phyloP scores from a whole-genome alignment of 2,113 vertebrate genomes.

The Phrynosoma blainvillii region DNA sequence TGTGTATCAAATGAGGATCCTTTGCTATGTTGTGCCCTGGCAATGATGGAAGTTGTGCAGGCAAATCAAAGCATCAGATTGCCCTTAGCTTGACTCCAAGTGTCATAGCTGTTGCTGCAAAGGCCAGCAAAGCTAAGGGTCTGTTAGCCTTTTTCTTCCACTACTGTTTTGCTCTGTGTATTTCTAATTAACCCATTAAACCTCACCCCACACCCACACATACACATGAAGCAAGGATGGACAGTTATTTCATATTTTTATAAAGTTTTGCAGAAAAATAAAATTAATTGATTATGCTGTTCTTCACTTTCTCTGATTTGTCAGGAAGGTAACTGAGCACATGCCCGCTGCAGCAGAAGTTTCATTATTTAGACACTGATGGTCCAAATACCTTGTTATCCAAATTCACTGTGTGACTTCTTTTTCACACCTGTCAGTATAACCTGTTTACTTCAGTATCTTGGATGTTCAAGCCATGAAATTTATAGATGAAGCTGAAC shows the following conservation, averaged over 20 bases:
- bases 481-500: background rate
- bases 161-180: constrained; percentile 37
- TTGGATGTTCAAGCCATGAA: background rate
- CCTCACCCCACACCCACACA: background rate
- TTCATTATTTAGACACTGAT: background rate
- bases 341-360: constrained; percentile 3
- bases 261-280: constrained; percentile 35
- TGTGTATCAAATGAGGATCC: constrained; percentile 55
- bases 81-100: constrained; percentile 20
- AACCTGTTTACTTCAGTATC: background rate
- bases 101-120: constrained; percentile 4
- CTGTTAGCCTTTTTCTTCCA: constrained; percentile 51
- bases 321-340: background rate
- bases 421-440: background rate
- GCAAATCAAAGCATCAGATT: constrained; percentile 55
- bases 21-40: constrained; percentile 45
- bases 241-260: constrained; percentile 34
- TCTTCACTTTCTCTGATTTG: background rate
- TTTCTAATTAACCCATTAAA: constrained; percentile 51
- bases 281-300: constrained; percentile 46
- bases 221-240: constrained; percentile 48
- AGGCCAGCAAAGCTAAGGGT: constrained; percentile 36
- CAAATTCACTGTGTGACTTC: background rate
- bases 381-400: background rate
- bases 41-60: constrained; percentile 46